phyloP scores from a whole-genome alignment of 2,888 invertebrate genomes.

The Helobdella robusta region DNA sequence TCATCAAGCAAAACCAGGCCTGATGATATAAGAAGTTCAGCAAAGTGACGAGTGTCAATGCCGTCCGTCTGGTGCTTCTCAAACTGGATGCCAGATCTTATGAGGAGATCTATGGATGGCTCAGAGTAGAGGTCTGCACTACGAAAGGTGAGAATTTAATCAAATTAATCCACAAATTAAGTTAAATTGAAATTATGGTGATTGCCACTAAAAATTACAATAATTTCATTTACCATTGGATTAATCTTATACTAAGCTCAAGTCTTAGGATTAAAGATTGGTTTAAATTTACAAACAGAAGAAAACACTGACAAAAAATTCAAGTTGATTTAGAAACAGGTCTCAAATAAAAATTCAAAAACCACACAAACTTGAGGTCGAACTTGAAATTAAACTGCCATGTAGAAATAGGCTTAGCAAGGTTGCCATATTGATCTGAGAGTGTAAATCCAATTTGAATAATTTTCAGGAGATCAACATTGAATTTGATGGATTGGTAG shows the following conservation, averaged over 20 bases:
- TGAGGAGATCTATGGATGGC: conserved; percentile 91
- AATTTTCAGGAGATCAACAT: conserved; percentile 91
- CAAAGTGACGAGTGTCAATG: conserved; percentile 90
- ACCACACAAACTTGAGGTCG: too few relatives aligned
- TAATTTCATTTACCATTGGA: too few relatives aligned
- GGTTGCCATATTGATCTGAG: conserved; percentile 90
- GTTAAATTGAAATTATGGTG: too few relatives aligned
- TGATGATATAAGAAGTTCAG: conserved; percentile 91
- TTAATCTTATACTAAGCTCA: too few relatives aligned
- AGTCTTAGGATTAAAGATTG: too few relatives aligned
- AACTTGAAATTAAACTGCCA: conserved; percentile 99
- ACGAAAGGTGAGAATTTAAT: conserved; percentile 25
- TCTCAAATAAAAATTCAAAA: too few relatives aligned
- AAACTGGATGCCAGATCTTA: conserved; percentile 78
- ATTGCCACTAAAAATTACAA: too few relatives aligned
- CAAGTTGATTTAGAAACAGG: too few relatives aligned
- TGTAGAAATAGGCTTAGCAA: conserved; percentile 65
- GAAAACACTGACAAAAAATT: too few relatives aligned
- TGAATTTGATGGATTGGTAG: conserved; percentile 85
- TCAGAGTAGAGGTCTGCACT: conserved; percentile 99
- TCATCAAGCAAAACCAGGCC: conserved; percentile 89
- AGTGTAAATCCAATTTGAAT: conserved; percentile 87
- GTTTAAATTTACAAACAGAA: too few relatives aligned
- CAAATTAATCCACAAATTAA: too few relatives aligned
- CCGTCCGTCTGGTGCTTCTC: conserved; percentile 96